These are phyloP conservation scores for Apotomis turbidana DNA, from an alignment of 2,888 invertebrate genomes.

Conservation along the genomic window DNA sequence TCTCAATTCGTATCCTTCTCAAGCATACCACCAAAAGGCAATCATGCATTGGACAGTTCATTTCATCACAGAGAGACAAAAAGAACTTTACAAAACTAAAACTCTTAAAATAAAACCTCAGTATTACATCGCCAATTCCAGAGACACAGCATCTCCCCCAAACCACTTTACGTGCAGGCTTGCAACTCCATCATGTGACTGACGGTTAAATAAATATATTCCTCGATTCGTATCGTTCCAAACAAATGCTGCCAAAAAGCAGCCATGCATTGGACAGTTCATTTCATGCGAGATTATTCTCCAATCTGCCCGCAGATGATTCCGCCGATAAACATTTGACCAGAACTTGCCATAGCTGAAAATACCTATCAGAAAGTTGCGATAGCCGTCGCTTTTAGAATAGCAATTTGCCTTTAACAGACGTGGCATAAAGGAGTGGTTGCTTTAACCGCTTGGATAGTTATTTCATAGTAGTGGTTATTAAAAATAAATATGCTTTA, in stretches of 20 bases:
- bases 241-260: conserved; percentile 19
- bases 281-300: conserved; percentile 15
- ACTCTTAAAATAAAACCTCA: too few species aligned
- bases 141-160: too few species aligned
- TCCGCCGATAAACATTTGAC: conserved; percentile 7
- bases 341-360: conserved; percentile 3
- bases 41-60: too few species aligned
- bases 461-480: background rate
- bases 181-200: background rate
- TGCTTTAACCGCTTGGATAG: conserved; percentile 1
- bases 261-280: conserved; percentile 13
- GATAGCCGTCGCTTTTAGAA: conserved; percentile 20
- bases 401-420: conserved; percentile 19
- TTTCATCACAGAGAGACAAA: too few species aligned
- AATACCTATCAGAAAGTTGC: conserved; percentile 18
- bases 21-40: too few species aligned
- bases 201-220: background rate
- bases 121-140: too few species aligned
- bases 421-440: background rate
- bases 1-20: too few species aligned
- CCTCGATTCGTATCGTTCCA: background rate
- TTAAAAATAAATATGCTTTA: background rate
- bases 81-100: too few species aligned
- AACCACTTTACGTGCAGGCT: background rate
- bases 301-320: conserved; percentile 14